phyloP scores from a whole-genome alignment of 2,113 vertebrate species.

The Paradoxurus hermaphroditus region DNA sequence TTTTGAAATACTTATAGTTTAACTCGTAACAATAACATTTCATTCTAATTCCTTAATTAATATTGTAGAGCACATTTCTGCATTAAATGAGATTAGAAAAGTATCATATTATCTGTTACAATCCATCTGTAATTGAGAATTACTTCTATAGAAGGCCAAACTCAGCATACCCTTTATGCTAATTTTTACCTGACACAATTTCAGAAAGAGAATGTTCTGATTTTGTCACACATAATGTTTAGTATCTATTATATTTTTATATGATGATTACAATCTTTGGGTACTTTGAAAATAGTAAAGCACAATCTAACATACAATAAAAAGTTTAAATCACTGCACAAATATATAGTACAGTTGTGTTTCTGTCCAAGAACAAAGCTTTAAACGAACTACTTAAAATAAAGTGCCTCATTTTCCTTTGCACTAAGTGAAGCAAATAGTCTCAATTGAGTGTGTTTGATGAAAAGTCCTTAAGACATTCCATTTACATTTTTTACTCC shows the following conservation, averaged over 20 bases:
- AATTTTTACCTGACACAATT: not conserved
- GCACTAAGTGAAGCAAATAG: not conserved
- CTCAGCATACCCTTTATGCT: not conserved
- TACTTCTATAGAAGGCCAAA: not conserved
- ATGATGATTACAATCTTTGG: not conserved
- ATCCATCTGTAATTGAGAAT: not conserved
- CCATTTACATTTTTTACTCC: conserved; percentile 17
- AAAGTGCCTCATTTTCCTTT: conserved; percentile 31
- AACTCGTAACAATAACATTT: not conserved
- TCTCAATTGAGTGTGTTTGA: not conserved
- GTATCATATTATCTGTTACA: not conserved
- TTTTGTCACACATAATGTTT: not conserved
- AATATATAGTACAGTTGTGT: not conserved
- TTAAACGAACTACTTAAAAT: conserved; percentile 38
- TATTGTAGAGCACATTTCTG: not conserved
- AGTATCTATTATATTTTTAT: not conserved
- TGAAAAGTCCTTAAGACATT: conserved; percentile 28
- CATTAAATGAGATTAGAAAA: not conserved
- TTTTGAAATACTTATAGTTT: not conserved
- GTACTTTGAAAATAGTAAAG: conserved; percentile 9
- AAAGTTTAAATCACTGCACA: not conserved
- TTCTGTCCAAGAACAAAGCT: conserved; percentile 38
- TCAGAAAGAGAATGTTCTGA: not conserved
- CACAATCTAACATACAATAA: not conserved
- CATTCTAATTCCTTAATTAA: not conserved